These are phyloP conservation scores for Miniopterus natalensis DNA, from an alignment of 2,113 vertebrate genomes.

Conservation along the genomic window DNA sequence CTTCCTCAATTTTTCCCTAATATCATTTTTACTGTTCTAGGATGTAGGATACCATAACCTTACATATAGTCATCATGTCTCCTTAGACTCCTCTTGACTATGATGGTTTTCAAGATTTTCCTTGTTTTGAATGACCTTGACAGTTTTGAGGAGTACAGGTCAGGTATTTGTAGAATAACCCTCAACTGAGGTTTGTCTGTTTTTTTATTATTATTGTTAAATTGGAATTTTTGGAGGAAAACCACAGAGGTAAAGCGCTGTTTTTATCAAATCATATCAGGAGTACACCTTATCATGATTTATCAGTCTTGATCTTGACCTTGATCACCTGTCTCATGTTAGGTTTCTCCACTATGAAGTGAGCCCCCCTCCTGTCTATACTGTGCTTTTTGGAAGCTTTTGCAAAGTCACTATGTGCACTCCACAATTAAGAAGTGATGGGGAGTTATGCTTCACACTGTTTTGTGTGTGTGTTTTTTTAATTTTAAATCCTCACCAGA, in stretches of 20 bases:
- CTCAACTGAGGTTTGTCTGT: background rate
- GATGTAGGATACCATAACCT: background rate
- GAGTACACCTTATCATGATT: background rate
- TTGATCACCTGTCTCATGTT: background rate
- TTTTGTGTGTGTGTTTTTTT: no score
- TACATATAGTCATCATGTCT: background rate
- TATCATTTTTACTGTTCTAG: background rate
- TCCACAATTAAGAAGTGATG: background rate
- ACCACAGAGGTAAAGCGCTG: background rate
- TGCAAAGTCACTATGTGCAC: background rate
- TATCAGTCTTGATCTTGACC: background rate
- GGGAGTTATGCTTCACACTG: background rate
- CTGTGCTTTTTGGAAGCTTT: background rate
- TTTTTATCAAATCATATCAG: constrained; percentile 8
- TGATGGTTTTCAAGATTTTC: background rate
- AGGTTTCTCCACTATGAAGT: background rate
- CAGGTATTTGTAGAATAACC: background rate
- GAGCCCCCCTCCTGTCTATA: background rate
- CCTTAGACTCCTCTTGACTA: background rate
- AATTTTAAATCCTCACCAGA: no score
- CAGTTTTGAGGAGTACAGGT: background rate
- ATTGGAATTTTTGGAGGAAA: background rate
- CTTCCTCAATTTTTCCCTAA: background rate
- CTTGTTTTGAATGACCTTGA: background rate
- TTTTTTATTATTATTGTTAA: constrained; percentile 7